Evolutionary conservation across 35 echinoderm and acorn worm genomes (phyloP).

Genomic region (Apostichopus parvimensis): DNA sequence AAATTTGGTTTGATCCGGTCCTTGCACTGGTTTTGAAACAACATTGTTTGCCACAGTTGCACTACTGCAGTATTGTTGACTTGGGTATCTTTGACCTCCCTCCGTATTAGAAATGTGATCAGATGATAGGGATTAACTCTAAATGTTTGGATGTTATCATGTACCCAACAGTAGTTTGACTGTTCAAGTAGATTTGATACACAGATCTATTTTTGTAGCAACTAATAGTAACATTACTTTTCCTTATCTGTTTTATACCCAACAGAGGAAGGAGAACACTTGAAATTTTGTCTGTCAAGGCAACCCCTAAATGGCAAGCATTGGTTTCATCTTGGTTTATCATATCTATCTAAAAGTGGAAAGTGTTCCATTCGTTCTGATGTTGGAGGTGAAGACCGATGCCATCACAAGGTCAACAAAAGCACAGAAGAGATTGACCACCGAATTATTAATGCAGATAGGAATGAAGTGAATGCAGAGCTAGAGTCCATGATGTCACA

Average conservation of each 20-base stretch:
- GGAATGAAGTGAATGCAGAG: not conserved
- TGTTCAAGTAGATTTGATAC: no score
- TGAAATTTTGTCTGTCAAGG: constrained; percentile 31
- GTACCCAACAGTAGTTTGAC: no score
- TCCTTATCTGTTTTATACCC: not conserved
- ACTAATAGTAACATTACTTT: not conserved
- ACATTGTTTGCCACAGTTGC: no score
- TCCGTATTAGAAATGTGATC: no score
- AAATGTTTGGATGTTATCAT: no score
- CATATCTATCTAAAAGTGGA: not conserved
- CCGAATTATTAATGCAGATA: not conserved
- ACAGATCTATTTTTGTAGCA: no score
- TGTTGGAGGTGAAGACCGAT: not conserved
- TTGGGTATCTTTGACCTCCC: no score
- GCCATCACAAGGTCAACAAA: not conserved
- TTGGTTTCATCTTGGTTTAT: constrained; percentile 17
- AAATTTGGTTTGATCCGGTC: no score
- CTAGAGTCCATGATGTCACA: not conserved
- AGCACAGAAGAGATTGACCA: not conserved
- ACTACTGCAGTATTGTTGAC: no score
- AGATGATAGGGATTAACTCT: no score
- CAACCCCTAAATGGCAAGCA: constrained; percentile 38
- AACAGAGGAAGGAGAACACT: constrained; percentile 31
- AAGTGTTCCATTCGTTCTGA: not conserved
- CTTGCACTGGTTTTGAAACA: no score